Evolutionary conservation across 2,797 vertebrate genomes (phyloP), one percentile per base, ranked within the genome.

Genomic region (Ciconia nigra): DNA sequence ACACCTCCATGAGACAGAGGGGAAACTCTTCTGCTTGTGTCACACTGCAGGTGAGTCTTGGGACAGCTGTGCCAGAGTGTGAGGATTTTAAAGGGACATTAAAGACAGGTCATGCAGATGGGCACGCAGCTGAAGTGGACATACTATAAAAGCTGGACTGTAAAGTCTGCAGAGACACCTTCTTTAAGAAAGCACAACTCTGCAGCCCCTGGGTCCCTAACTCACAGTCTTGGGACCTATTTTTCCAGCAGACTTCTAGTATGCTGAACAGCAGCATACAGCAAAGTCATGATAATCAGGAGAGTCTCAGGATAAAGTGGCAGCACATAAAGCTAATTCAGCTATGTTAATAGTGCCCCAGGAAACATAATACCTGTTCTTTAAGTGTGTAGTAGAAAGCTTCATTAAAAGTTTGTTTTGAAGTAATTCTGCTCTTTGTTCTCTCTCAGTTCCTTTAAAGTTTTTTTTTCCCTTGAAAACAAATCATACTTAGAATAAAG

Each of bases 401-500:
- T 92, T 83, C 83, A 92, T 90, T 94, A 89, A 63, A 89, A 92
- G 83, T 92, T 89, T 91, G 78, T 76, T 89, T 82, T 90, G 81
- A 96, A 82, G 80, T 35, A 61, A 31, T 91, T 87, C 77, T 95
- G 58, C 37, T 89, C 90, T 95, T 96, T 96, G 83, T 95, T 96
- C 71, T 96, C 72, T 28, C 70, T 82, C 58, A 44, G 31, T 58
- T 91, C 73, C 81, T 93, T 92, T 94, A 96, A 92, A 95, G 87
- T 92, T 37, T 71, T 87, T 87, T 46, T 57, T 25, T 2, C 42
- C 24, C 74, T 89, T 66, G 55, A 87, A 97, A 96, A 94, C 95
- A 95, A 80, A 69, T 82, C 93, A 82, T 55, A 70, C 17, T 17
- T 66, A 58, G 83, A 93, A 89, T 87, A 94, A 95, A 93, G 84